Base-by-base conservation (phyloP, 2,888 invertebrate species). In the Microplitis deprimator region DNA sequence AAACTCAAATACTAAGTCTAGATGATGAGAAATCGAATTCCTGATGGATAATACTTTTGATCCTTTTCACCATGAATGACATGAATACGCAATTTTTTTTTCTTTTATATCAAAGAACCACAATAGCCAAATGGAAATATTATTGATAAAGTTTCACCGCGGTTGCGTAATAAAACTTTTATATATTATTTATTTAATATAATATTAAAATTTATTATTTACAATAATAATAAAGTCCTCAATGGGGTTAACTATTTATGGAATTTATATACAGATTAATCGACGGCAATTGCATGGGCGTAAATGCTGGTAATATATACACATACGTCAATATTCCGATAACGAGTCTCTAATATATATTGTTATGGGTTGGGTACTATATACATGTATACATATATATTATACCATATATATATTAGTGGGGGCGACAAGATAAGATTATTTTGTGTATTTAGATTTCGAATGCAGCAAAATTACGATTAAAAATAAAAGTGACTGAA, bases 211-310 rank as follows among this genome's bases (percentile, higher is more conserved):
- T 50, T 10, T 41, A 41, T 41, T 10, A 50, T 50, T 50, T 4
- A 5, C 50, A 50, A 50, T 50, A 13, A 13, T 13, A 50, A 50
- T 50, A 13, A 13, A 50, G 13, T 50, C 3, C 13, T 4, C 10
- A 50, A 8, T 50, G 4, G 10, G 50, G 13, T 1, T 10, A 50
- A 50, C 50, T 50, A 50, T 41, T 60, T 6, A 29, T 73, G 20
- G 67, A 67, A 67, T 73, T 67, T 50, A 73, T 38, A 50, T 29
- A 16, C 29, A 64, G 64, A 67, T 73, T 73, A 73, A 73, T 73
- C 41, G 67, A 38, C 39, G 73, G 41, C n/a, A 67, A 67, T 73
- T 67, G 38, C 73, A 73, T 8, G n/a, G 65, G 38, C 67, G 16
- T 62, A 38, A 71, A 61, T 39, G 61, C 16, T 20, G 73, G 67